Base-by-base conservation (phyloP, 2,797 vertebrate species). In the Acestrorhynchus altus region DNA sequence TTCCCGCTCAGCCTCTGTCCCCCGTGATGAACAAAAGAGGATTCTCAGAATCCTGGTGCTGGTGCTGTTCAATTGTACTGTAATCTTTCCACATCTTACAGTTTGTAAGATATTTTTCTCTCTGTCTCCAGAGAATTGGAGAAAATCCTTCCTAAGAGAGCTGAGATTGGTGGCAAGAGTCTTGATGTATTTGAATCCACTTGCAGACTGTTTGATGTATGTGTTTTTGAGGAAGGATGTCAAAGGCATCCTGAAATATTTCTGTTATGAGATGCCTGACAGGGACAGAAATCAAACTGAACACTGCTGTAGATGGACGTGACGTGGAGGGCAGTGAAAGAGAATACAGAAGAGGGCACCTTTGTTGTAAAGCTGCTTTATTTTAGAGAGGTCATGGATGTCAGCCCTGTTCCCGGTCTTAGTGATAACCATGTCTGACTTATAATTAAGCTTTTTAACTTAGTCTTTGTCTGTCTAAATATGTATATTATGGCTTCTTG, bases 161-260 rank as follows among this genome's bases (percentile, higher is more conserved):
- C 24, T 78, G 13, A 54, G 39, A 20, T 18, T 63, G 2, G 24
- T 76, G 11, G n/a, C 66, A 13, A 60, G 56, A 20, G 42, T 81
- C 26, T 15, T 81, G n/a, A 4, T 83, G 54, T 71, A 60, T 24
- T 54, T 75, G 10, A 84, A 78, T 65, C 72, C 81, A n/a, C 44
- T 82, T 16, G 57, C 81, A 35, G 86, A 85, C 51, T 54, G 60
- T 26, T 68, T 85, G 20, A 57, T 85, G 54, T 83, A 84, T 66
- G 54, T 87, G 24, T 83, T 85, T 16, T 70, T 87, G 16, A 76
- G 77, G 16, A 85, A 72, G 31, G 77, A 83, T 16, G 49, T 54
- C 10, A 74, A 49, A 24, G 15, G 40, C 68, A 68, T 67, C 0
- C 22, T 83, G 18, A 59, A 46, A 35, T 66, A 0, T 42, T 39